Base-by-base conservation (phyloP, 1,140 invertebrate species). In the Macrobrachium rosenbergii region DNA sequence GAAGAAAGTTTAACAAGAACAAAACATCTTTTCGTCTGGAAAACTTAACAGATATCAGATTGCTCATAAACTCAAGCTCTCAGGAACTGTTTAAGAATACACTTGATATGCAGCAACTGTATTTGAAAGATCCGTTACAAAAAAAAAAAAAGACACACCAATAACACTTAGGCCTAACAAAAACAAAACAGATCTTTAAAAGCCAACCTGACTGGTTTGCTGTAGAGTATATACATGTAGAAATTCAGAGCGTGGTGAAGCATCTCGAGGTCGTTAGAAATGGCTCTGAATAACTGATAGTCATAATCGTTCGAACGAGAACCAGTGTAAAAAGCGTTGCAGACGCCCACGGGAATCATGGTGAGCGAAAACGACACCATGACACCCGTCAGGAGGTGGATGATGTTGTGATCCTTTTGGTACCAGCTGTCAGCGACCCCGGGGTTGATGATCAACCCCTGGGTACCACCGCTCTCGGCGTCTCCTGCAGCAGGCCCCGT, bases 231-330 rank as follows among this genome's bases (percentile, higher is more conserved):
- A 60, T 91, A 91, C 19, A 91, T 81, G 79, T 91, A 91, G 73
- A 91, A 91, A 76, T 91, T 91, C 88, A 91, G 88, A 17, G 91
- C 88, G 62, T 91, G 91, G 75, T 91, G 91, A 19, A 91, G 69
- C 0, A 91, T 82, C 81, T 91, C 91, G 79, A 91, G 80, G 23
- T 90, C 76, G 58, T 91, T 91, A n/a, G 91, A 90, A 23, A 90
- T 77, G 10, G 91, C 91, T 77, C 91, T 89, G 84, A 91, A 91
- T 7, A 90, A 45, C 64, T 91, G 90, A 82, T 91, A 91, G 0
- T 87, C 78, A 19, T 91, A 88, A 37, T 90, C 82, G 16, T 77
- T 83, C 21, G 90, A 84, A 58, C 88, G 86, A 52, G 89, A 87
- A 11, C 90, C 87, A 8, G 88, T 87, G 78, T 89, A 89, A 8